These are phyloP conservation scores for Himalopsyche japonica DNA, from an alignment of 2,888 invertebrate genomes.

Conservation along the genomic window DNA sequence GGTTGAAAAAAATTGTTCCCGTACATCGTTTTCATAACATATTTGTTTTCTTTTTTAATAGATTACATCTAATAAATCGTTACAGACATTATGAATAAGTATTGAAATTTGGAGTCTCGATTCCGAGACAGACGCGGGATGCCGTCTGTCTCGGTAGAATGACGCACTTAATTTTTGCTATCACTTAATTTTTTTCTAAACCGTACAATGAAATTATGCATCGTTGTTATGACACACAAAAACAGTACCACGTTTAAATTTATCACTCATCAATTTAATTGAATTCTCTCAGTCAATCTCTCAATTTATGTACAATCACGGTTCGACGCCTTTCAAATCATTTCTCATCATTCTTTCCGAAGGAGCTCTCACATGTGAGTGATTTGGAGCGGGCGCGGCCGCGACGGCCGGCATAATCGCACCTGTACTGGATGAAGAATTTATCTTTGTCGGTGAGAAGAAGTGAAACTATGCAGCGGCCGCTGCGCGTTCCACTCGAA, in stretches of 20 bases:
- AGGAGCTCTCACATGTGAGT: constrained; percentile 2
- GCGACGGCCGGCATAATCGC: constrained; percentile 6
- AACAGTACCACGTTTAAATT: not conserved
- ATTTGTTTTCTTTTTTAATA: not conserved
- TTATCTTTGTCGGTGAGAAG: constrained; percentile 29
- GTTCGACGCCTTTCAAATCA: not conserved
- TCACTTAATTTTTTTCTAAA: not conserved
- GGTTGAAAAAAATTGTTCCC: constrained; percentile 21
- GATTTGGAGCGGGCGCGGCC: not conserved
- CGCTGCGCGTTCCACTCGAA: constrained; percentile 37
- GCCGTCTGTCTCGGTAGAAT: not conserved
- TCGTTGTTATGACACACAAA: not conserved
- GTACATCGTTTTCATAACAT: not conserved
- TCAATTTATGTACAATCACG: no score
- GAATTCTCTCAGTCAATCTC: not conserved
- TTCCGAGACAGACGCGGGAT: not conserved
- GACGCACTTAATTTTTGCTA: not conserved
- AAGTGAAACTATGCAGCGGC: constrained; percentile 38
- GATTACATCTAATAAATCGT: not conserved
- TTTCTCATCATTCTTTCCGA: not conserved
- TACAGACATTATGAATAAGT: not conserved
- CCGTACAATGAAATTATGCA: not conserved
- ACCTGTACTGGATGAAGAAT: constrained; percentile 33
- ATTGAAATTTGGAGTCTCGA: constrained; percentile 2
- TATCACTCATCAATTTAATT: no score